A percentile compares a stretch with the other conserved stretches of the same genome.
These are phyloP conservation scores for Tauraco erythrolophus DNA, from an alignment of 2,113 vertebrate species.

Conservation along the genomic window DNA sequence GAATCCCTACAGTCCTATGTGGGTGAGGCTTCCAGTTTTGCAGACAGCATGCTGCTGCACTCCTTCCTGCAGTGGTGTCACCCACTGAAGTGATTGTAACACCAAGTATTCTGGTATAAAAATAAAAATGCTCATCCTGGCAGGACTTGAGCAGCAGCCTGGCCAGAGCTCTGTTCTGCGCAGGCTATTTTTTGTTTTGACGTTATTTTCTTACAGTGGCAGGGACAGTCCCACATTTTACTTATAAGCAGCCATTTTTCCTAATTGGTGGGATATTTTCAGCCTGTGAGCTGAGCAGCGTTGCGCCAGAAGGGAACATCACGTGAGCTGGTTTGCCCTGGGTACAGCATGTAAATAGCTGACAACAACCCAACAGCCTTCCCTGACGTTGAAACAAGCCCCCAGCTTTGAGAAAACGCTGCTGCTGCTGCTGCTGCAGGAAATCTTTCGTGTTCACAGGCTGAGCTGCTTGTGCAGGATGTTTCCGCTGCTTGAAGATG, in stretches of 20 bases:
- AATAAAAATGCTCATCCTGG: not conserved
- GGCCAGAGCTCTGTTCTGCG: not conserved
- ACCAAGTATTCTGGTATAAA: not conserved
- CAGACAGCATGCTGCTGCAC: not conserved
- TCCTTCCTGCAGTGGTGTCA: not conserved
- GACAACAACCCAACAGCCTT: not conserved
- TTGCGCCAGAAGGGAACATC: not conserved
- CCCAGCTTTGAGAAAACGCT: not conserved
- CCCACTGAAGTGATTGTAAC: not conserved
- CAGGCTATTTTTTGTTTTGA: not conserved
- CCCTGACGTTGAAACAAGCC: rapidly evolving
- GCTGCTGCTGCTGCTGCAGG: not conserved
- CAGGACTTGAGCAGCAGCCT: not conserved
- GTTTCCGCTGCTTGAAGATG: not conserved
- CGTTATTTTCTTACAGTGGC: not conserved
- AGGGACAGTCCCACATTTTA: not conserved
- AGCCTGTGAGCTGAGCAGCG: not conserved
- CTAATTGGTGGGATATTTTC: not conserved
- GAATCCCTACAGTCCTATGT: rapidly evolving
- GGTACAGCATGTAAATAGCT: not conserved
- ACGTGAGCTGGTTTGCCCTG: not conserved
- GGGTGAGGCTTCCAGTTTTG: not conserved
- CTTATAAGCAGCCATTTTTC: constrained; percentile 12
- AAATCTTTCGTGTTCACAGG: rapidly evolving
- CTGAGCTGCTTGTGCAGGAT: not conserved